Conservation (phyloP, 2,113 vertebrate species). For the Phycodurus eques region DNA sequence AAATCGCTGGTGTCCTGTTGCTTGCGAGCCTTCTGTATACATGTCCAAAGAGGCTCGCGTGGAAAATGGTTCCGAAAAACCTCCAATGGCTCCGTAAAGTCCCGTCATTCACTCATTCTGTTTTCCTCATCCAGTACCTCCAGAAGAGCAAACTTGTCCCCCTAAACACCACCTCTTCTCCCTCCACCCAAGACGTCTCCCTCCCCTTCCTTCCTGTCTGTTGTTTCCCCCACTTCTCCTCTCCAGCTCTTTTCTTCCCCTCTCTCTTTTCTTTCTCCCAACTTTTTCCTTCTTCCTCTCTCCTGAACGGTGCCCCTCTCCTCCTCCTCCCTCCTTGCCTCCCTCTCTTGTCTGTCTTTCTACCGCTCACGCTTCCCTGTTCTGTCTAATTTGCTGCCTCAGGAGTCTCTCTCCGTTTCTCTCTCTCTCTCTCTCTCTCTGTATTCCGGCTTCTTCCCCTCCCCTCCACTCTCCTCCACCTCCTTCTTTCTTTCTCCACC, state of each 20-base stretch:
- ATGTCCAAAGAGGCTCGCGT: constrained; percentile 60
- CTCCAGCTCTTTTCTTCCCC: constrained; percentile 29
- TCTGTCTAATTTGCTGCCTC: constrained; percentile 71
- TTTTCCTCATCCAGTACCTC: constrained; percentile 74
- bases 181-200: constrained; percentile 49
- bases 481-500: constrained; percentile 50
- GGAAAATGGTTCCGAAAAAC: constrained; percentile 60
- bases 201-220: constrained; percentile 70
- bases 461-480: constrained; percentile 53
- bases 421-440: constrained; percentile 44
- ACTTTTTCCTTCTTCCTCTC: constrained; percentile 60
- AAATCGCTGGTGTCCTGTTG: constrained; percentile 52
- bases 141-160: constrained; percentile 68
- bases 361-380: constrained; percentile 65
- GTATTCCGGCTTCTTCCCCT: constrained; percentile 34
- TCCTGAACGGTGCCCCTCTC: constrained; percentile 55
- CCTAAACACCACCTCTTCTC: constrained; percentile 25
- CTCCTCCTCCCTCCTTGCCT: constrained; percentile 57
- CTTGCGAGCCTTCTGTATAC: constrained; percentile 64
- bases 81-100: constrained; percentile 52
- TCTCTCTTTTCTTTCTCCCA: constrained; percentile 40
- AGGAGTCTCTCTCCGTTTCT: constrained; percentile 49
- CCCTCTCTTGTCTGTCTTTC: constrained; percentile 52
- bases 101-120: constrained; percentile 72
- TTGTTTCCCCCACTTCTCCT: constrained; percentile 56